phyloP scores from a whole-genome alignment of 2,797 vertebrate genomes.

The Sebastes kiyomatsui region DNA sequence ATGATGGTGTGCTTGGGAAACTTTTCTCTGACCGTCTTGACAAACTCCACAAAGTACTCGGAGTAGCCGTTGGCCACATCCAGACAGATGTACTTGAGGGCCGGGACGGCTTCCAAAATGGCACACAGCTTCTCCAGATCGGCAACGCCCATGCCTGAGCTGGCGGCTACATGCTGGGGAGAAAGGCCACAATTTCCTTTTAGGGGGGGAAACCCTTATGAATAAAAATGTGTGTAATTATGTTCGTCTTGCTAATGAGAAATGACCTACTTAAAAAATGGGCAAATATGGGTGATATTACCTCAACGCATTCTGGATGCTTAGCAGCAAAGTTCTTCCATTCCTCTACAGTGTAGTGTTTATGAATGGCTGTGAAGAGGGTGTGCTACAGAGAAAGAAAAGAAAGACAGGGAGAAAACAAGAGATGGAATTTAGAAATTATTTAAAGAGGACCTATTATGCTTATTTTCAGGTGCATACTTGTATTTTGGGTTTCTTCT shows the following conservation, averaged over 20 bases:
- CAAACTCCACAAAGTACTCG: constrained; percentile 97
- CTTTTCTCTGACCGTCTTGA: constrained; percentile 89
- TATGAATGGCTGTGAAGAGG: constrained; percentile 96
- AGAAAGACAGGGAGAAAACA: background rate
- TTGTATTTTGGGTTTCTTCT: too few species aligned
- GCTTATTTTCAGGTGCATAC: too few species aligned
- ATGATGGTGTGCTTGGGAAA: constrained; percentile 98
- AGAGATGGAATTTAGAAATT: background rate
- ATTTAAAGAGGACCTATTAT: too few species aligned
- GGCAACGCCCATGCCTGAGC: constrained; percentile 89
- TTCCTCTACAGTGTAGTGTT: constrained; percentile 95
- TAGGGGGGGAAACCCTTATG: background rate
- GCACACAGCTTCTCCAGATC: constrained; percentile 92
- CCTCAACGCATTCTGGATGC: constrained; percentile 94
- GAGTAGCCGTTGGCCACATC: constrained; percentile 99
- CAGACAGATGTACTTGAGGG: constrained; percentile 93
- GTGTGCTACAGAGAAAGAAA: constrained; percentile 82
- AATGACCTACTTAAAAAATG: background rate
- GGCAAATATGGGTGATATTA: constrained; percentile 57
- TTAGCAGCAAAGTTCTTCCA: constrained; percentile 93
- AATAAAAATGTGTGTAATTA: background rate
- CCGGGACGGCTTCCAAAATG: constrained; percentile 89
- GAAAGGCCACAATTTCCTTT: background rate
- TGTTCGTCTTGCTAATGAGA: background rate
- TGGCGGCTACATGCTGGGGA: constrained; percentile 90